Evolutionary conservation across 2,888 invertebrate genomes (phyloP), one percentile per base, ranked within the genome.

Genomic region (Clitarchus hookeri): DNA sequence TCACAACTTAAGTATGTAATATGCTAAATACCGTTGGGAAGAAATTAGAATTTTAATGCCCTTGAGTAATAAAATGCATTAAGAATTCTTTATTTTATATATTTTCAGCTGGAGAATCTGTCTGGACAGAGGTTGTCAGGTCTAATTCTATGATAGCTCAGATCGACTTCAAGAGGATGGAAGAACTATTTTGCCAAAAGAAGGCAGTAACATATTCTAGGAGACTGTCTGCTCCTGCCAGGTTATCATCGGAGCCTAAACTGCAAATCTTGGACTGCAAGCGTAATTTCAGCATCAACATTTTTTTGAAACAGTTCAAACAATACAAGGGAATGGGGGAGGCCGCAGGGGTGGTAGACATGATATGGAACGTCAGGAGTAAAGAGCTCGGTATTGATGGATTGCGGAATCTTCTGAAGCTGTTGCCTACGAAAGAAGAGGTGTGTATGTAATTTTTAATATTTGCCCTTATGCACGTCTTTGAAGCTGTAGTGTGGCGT

Each of bases 301-400:
- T 93, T 83, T 93, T 92, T 88, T 90, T 93, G 86, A 92, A 92
- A 89, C 93, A 93, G 88, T 92, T 92, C 88, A 92, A 92, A 88
- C 87, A 88, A 44, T 77, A n/a, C 77, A 77, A 77, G 25, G 25
- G 77, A 77, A 25, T 23, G 25, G 86, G 86, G 4, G 88, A 88
- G 11, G 79, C 87, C 0, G 53, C 87, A 0, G 88, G 88, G 27
- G 88, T 90, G 1, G 89, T 92, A 0, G 89, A 90, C 13, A 89
- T 91, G 87, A 90, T 92, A 25, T 88, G 89, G 83, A 89, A 90
- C 27, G 89, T 89, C 27, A 84, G 65, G 19, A 85, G 79, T 54
- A 87, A 88, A 4, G 88, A 89, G 25, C 90, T 92, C 23, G 92
- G 92, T 3, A 90, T 91, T 4, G 93, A 93, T 87, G 91, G 91